Evolutionary conservation across 2,888 invertebrate genomes (phyloP).

Genomic region (Ophioninae sp.): DNA sequence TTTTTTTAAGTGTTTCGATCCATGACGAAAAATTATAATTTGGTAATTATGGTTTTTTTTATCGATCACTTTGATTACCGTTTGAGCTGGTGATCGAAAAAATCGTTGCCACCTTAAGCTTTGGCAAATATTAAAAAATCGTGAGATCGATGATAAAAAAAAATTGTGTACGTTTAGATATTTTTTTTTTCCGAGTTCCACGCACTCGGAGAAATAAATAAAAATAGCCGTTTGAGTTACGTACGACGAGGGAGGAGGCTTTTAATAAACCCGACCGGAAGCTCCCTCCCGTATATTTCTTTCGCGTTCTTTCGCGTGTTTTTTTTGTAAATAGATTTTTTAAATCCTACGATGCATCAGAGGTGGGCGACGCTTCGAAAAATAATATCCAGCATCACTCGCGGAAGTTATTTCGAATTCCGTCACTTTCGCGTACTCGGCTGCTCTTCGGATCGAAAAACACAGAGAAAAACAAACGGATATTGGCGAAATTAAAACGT

Average conservation of each 20-base stretch:
- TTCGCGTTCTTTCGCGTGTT: background rate
- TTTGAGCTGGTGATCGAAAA: too few species aligned
- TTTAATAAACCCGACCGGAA: background rate
- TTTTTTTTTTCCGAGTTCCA: background rate
- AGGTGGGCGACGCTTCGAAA: background rate
- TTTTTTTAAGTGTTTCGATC: too few species aligned
- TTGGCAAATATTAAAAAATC: too few species aligned
- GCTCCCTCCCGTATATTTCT: background rate
- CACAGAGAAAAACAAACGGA: too few species aligned
- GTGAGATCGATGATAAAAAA: too few species aligned
- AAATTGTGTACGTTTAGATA: background rate
- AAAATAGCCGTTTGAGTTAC: conserved; percentile 1
- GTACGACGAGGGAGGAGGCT: conserved; percentile 3
- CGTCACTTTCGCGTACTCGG: too few species aligned
- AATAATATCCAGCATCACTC: background rate
- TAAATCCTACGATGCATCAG: background rate
- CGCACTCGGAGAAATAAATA: background rate
- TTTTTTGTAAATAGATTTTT: background rate
- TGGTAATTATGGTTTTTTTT: background rate
- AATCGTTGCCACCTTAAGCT: too few species aligned
- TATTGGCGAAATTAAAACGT: too few species aligned
- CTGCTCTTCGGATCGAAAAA: too few species aligned
- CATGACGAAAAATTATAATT: background rate
- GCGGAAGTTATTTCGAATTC: conserved; percentile 24
- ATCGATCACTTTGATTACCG: background rate